These are phyloP conservation scores for Cydia fagiglandana DNA, from an alignment of 1,140 invertebrate species.

Conservation along the genomic window DNA sequence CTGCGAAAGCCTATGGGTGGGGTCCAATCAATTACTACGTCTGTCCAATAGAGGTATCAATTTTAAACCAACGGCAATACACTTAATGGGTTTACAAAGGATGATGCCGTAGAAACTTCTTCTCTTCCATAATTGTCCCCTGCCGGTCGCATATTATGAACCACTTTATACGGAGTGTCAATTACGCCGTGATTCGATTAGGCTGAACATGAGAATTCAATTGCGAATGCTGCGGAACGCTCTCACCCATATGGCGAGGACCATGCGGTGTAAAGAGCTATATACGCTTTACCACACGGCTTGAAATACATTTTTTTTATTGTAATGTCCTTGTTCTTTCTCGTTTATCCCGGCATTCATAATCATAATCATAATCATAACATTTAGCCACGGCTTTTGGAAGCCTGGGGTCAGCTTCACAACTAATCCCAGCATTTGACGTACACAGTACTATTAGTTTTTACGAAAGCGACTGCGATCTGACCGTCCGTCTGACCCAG, in stretches of 20 bases:
- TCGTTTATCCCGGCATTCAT: too few species aligned
- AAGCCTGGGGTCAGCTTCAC: too few species aligned
- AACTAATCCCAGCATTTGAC: too few species aligned
- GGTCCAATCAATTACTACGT: conserved; percentile 20
- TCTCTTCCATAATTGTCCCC: conserved; percentile 19
- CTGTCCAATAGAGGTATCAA: conserved; percentile 23
- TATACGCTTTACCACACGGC: conserved; percentile 12
- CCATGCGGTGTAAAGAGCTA: background rate
- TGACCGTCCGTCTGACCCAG: too few species aligned
- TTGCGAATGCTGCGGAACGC: conserved; percentile 28
- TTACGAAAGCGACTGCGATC: too few species aligned
- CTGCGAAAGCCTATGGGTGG: conserved; percentile 22
- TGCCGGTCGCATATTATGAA: conserved; percentile 20
- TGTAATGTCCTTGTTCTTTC: background rate
- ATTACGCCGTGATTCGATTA: conserved; percentile 30
- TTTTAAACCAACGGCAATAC: conserved; percentile 15
- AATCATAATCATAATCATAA: too few species aligned
- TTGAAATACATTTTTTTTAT: background rate
- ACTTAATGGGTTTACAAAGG: conserved; percentile 23
- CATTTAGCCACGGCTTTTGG: too few species aligned
- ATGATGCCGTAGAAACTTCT: conserved; percentile 7
- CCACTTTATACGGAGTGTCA: conserved; percentile 30
- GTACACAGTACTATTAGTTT: too few species aligned
- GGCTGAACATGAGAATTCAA: conserved; percentile 29
- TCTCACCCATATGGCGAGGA: conserved; percentile 2